Base-by-base conservation (phyloP, 2,113 vertebrate genomes). In the Paradisaea rubra region DNA sequence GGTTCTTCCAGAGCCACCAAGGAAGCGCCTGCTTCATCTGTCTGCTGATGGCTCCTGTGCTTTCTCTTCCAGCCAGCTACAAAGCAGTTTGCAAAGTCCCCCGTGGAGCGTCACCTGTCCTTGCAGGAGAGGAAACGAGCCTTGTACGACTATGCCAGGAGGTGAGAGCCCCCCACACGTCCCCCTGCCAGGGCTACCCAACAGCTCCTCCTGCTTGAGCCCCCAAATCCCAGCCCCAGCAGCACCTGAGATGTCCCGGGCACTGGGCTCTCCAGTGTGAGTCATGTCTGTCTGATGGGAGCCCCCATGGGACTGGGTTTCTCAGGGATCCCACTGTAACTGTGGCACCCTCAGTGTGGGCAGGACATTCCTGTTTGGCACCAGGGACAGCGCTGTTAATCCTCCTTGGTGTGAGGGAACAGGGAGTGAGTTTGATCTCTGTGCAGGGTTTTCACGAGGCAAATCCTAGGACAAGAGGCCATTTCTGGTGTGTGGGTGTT, bases 111-210 rank as follows among this genome's bases (percentile, higher is more conserved):
- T 94, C 99, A 99, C 85, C 96, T 99, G 98, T 99, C 99, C 92
- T 97, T 99, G 81, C 99, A 99, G 95, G 99, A 99, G 79, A 98
- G 99, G 89, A 99, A 99, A 97, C 98, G 98, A 69, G 98, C 98
- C 1, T 95, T 99, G 86, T 99, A 99, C 19, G 98, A 99, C 87
- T 99, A 99, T 8, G 99, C 99, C 65, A 98, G 99, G 97, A 99
- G 99, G 99, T 99, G 96, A 98, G 98, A 79, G 45, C 15, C 25
- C 17, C 82, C 24, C 31, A 2, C 41, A 4, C 6, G 19, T 71
- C n/a, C 37, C 28, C 5, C 2, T 66, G 23, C 27, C 33, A 44
- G 50, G 44, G 35, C 25, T 50, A 35, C 42, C 39, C 42, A 42
- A 54, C 17, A 27, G 30, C 15, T 54, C 8, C 28, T 53, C 53